Conservation (phyloP, 37 sponge, comb jelly and placozoan genomes). For the Spongilla lacustris region DNA sequence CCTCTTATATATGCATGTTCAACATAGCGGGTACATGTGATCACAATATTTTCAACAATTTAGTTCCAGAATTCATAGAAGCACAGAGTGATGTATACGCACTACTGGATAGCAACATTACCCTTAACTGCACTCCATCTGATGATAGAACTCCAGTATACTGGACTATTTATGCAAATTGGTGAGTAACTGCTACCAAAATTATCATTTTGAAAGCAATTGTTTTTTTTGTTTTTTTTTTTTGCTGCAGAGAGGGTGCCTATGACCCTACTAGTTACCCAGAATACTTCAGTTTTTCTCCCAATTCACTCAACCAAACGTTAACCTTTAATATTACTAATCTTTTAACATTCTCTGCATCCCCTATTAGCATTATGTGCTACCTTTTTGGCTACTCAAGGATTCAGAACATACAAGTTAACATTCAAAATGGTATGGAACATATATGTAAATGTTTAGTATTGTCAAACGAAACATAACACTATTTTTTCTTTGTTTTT, state of each 20-base stretch:
- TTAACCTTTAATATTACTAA: neutral
- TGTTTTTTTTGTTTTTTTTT: neutral
- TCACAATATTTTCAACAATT: neutral
- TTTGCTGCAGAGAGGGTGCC: neutral
- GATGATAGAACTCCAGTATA: neutral
- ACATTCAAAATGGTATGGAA: neutral
- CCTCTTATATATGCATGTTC: neutral
- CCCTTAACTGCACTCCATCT: neutral
- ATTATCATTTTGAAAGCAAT: neutral
- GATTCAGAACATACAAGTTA: neutral
- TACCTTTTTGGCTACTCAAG: neutral
- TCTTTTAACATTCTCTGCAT: neutral
- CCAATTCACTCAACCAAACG: neutral
- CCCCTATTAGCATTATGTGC: neutral
- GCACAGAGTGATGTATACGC: neutral
- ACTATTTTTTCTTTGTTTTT: too few species aligned
- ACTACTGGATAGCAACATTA: neutral
- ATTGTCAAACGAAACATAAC: too few species aligned
- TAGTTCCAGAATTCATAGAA: neutral
- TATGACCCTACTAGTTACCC: neutral
- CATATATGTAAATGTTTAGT: too few species aligned
- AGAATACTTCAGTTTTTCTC: neutral
- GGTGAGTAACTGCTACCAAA: neutral
- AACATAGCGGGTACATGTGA: too few species aligned
- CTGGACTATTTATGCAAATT: neutral